Evolutionary conservation across 2,113 vertebrate genomes (phyloP).

Genomic region (Mormoops blainvillei): DNA sequence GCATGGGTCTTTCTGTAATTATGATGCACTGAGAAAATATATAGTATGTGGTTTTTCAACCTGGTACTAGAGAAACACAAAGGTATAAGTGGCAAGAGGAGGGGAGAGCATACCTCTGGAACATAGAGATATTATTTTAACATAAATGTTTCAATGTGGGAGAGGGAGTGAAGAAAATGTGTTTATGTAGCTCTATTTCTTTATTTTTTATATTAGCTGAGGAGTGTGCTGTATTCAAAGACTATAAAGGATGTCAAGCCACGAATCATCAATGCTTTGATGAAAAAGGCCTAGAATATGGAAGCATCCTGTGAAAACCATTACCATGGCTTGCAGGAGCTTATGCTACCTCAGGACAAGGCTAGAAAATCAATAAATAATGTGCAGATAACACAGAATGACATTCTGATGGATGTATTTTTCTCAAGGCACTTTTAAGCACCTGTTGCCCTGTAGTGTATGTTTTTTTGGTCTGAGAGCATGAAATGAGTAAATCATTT

Average conservation of each 20-base stretch:
- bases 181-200: neutral
- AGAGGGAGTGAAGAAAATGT: neutral
- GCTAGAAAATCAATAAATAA: slow-evolving; percentile 32
- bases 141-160: neutral
- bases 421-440: slow-evolving; percentile 51
- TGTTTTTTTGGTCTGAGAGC: neutral
- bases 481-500: neutral
- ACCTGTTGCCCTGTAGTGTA: slow-evolving; percentile 64
- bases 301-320: neutral
- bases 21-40: neutral
- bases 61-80: neutral
- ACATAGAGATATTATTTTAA: neutral
- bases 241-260: neutral
- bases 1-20: neutral
- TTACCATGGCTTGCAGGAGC: slow-evolving; percentile 24
- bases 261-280: neutral
- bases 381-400: slow-evolving; percentile 27
- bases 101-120: rapidly evolving
- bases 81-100: neutral
- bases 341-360: slow-evolving; percentile 32
- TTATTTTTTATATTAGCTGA: slow-evolving; percentile 56
- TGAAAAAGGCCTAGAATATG: slow-evolving; percentile 31
- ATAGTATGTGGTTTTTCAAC: neutral
- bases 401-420: slow-evolving; percentile 52
- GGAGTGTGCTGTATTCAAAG: neutral